A percentile compares a stretch with the other conserved stretches of the same genome.
Conservation (phyloP, 1,140 invertebrate species). For the Oreohelix idahoensis region DNA sequence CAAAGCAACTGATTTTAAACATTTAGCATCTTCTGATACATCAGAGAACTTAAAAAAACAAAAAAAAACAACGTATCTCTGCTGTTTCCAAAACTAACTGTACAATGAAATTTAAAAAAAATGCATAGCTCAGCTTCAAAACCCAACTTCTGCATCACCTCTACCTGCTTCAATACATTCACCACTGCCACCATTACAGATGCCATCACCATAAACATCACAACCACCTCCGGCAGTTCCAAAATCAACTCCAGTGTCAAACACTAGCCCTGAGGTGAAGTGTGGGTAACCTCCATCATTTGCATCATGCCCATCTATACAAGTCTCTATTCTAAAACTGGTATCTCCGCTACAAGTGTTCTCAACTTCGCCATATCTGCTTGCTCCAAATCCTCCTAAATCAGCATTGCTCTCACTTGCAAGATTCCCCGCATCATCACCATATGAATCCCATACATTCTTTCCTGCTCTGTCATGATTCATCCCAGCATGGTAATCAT, state of each 20-base stretch:
- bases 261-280: background rate
- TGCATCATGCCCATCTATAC: slow-evolving; percentile 17
- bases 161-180: background rate
- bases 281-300: slow-evolving; percentile 23
- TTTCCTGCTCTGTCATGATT: background rate
- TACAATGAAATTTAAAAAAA: no score
- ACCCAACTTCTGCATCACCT: background rate
- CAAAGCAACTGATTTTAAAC: no score
- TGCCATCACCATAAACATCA: background rate
- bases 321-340: background rate
- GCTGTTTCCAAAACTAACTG: no score
- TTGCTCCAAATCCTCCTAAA: slow-evolving; percentile 16
- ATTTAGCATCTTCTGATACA: no score
- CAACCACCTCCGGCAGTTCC: background rate
- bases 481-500: background rate
- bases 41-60: no score
- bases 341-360: background rate
- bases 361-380: background rate
- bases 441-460: slow-evolving; percentile 1
- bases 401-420: background rate
- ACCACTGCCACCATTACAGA: background rate
- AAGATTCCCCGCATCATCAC: background rate
- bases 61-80: no score
- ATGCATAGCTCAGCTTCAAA: background rate
- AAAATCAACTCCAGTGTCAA: background rate